These are phyloP conservation scores for Scatophagus argus DNA, from an alignment of 2,113 vertebrate genomes.

Conservation along the genomic window DNA sequence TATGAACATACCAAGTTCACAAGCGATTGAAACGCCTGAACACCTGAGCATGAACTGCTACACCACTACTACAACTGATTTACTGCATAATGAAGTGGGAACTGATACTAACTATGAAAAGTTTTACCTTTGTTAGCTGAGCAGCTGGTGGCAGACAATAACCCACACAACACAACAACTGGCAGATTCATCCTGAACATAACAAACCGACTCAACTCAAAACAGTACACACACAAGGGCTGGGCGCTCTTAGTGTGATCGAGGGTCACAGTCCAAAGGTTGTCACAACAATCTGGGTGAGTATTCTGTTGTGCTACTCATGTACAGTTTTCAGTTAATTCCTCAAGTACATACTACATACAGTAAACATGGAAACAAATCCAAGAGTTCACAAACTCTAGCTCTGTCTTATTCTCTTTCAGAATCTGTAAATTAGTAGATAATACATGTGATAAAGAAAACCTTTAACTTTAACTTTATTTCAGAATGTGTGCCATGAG, in stretches of 20 bases:
- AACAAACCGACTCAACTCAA: not conserved
- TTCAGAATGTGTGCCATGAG: not conserved
- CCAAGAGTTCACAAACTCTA: not conserved
- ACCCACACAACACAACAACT: constrained; percentile 23
- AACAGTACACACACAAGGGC: not conserved
- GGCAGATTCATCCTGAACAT: constrained; percentile 35
- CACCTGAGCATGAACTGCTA: too few species aligned
- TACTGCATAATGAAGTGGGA: not conserved
- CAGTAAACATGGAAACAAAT: not conserved
- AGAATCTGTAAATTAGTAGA: not conserved
- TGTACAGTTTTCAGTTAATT: not conserved
- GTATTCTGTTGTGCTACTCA: constrained; percentile 28
- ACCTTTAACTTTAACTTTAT: not conserved
- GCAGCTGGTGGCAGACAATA: constrained; percentile 44
- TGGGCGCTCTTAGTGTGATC: not conserved
- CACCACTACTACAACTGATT: not conserved
- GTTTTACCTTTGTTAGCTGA: constrained; percentile 48
- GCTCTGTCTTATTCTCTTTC: not conserved
- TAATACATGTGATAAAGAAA: not conserved
- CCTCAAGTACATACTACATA: not conserved
- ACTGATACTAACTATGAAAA: not conserved
- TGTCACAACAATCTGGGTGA: not conserved
- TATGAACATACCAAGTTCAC: too few species aligned
- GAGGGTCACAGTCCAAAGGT: constrained; percentile 43
- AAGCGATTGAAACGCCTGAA: too few species aligned